Conservation (phyloP, 2,888 invertebrate species). For the Ectobius pallidus region DNA sequence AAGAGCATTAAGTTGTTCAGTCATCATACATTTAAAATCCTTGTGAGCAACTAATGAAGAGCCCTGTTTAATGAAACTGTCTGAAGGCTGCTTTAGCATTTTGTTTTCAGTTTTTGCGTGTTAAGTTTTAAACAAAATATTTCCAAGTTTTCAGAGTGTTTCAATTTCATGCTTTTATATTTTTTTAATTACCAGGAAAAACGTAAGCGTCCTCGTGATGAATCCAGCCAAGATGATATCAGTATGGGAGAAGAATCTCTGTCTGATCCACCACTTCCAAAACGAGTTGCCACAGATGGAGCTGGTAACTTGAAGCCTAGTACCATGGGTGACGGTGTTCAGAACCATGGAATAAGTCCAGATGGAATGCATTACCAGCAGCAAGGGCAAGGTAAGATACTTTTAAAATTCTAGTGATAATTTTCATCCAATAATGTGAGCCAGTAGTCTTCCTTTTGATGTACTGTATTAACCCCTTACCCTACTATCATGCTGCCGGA, state of each 20-base stretch:
- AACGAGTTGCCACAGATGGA: slow-evolving; percentile 19
- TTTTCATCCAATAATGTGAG: neutral
- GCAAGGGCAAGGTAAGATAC: neutral
- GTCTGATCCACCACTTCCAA: slow-evolving; percentile 49
- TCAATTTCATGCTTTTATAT: no score
- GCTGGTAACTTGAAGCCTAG: neutral
- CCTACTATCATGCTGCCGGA: no score
- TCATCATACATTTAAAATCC: no score
- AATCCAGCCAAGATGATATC: slow-evolving; percentile 66
- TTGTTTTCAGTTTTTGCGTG: no score
- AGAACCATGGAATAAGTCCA: neutral
- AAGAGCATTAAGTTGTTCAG: no score
- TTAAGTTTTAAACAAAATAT: no score
- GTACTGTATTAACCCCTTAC: no score
- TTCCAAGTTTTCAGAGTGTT: no score
- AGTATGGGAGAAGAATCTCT: slow-evolving; percentile 63
- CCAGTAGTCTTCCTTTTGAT: no score
- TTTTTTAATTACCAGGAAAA: slow-evolving; percentile 54
- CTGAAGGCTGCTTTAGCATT: no score
- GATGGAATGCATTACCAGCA: slow-evolving; percentile 12
- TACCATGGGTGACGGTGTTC: neutral
- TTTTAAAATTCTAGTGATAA: neutral
- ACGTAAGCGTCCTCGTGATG: slow-evolving; percentile 67
- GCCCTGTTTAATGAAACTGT: no score
- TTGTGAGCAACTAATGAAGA: no score